A percentile compares a stretch with the other conserved stretches of the same genome.
Conservation (phyloP, 2,888 invertebrate genomes). For the Parnassius smintheus region DNA sequence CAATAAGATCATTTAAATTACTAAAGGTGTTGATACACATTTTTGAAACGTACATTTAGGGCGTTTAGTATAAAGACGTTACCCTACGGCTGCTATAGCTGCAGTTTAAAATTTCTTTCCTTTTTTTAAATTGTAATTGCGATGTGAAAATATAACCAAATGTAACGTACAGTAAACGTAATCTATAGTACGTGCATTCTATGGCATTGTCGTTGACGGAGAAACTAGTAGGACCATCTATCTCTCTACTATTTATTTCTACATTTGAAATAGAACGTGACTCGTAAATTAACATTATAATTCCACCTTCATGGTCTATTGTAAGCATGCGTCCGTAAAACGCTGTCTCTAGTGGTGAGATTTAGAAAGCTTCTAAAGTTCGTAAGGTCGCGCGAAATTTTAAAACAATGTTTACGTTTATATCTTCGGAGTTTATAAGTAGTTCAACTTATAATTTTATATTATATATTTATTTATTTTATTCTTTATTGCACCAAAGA, state of each 20-base stretch:
- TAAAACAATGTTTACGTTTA: constrained; percentile 23
- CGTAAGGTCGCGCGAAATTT: constrained; percentile 24
- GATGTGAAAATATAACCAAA: too few species aligned
- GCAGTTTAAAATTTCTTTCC: too few species aligned
- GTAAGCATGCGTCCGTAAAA: background rate
- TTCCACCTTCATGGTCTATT: background rate
- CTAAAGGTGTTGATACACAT: too few species aligned
- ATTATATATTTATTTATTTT: too few species aligned
- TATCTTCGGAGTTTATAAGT: background rate
- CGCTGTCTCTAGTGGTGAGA: constrained; percentile 26
- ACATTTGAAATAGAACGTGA: background rate
- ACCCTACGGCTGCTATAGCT: too few species aligned
- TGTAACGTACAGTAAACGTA: too few species aligned
- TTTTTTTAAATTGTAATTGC: too few species aligned
- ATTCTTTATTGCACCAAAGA: too few species aligned
- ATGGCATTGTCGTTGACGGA: background rate
- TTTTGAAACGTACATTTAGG: too few species aligned
- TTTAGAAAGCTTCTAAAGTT: constrained; percentile 34
- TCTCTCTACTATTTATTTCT: background rate
- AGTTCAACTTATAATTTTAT: background rate
- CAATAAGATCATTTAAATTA: too few species aligned
- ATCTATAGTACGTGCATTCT: too few species aligned
- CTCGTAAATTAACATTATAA: constrained; percentile 4
- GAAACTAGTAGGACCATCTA: background rate
- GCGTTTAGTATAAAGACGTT: too few species aligned